Conservation (phyloP, 2,797 vertebrate species). For the Malacoctenus gilli region DNA sequence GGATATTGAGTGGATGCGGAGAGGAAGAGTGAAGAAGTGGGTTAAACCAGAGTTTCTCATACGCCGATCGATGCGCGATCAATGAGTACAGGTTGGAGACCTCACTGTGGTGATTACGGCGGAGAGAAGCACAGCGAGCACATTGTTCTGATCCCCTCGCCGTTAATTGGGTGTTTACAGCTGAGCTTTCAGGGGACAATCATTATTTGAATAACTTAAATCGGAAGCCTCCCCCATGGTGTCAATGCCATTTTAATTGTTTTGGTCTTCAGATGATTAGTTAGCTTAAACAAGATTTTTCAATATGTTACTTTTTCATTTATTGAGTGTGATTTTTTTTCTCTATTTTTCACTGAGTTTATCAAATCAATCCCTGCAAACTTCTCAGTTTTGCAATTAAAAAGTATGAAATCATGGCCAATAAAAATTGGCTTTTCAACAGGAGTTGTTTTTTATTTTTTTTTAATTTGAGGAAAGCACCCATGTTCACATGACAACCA, state of each 20-base stretch:
- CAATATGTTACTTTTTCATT: not conserved
- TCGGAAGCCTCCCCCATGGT: not conserved
- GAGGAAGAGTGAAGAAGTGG: conserved; percentile 56
- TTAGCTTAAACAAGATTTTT: not conserved
- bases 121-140: conserved; percentile 44
- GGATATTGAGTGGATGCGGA: conserved; percentile 65
- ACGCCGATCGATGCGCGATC: conserved; percentile 74
- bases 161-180: conserved; percentile 66
- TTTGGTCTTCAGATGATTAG: not conserved
- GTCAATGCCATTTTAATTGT: not conserved
- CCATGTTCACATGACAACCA: too few species aligned
- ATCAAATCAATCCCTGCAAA: too few species aligned
- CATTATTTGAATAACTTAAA: conserved; percentile 8
- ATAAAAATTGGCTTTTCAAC: too few species aligned
- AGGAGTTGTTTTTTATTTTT: too few species aligned
- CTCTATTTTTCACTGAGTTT: not conserved
- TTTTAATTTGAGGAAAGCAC: too few species aligned
- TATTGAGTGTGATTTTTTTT: too few species aligned
- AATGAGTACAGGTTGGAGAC: conserved; percentile 76
- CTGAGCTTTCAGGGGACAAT: conserved; percentile 22
- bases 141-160: conserved; percentile 38
- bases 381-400: too few species aligned
- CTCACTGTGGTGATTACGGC: conserved; percentile 71
- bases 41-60: conserved; percentile 75
- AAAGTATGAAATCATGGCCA: too few species aligned